Percentiles rank a stretch among this genome's conserved stretches.
phyloP scores from a whole-genome alignment of 1,140 invertebrate species.

The Harlomillsia oculata region DNA sequence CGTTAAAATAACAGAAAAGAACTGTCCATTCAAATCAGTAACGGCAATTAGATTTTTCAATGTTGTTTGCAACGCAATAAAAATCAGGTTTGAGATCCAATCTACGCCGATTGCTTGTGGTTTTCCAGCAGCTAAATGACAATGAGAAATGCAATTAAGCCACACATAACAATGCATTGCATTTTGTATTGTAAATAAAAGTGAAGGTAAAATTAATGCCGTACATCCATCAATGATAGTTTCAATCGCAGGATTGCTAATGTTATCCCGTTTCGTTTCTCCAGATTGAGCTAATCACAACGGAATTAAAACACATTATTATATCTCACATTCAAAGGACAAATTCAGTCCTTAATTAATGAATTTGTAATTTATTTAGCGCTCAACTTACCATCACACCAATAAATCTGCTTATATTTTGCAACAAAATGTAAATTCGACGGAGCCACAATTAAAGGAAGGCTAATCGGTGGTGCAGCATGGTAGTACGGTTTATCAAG shows the following conservation, averaged over 20 bases:
- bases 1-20: conserved; percentile 45
- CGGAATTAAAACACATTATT: too few relatives aligned
- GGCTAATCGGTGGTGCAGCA: conserved; percentile 51
- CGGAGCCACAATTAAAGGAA: conserved; percentile 48
- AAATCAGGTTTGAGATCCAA: conserved; percentile 55
- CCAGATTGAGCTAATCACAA: conserved; percentile 42
- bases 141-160: background rate
- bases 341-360: too few relatives aligned
- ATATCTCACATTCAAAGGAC: too few relatives aligned
- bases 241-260: conserved; percentile 43
- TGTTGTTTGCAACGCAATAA: conserved; percentile 29
- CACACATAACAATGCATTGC: background rate
- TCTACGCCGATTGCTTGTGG: conserved; percentile 58
- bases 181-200: background rate
- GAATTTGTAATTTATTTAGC: too few relatives aligned
- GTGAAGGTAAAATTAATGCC: background rate
- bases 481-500: conserved; percentile 61
- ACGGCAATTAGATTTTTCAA: conserved; percentile 25
- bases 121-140: conserved; percentile 45
- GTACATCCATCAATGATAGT: conserved; percentile 63
- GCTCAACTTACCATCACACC: conserved; percentile 57
- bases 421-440: conserved; percentile 59
- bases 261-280: conserved; percentile 33
- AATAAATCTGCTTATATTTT: conserved; percentile 58
- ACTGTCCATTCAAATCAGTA: conserved; percentile 61